These are phyloP conservation scores for Labrus mixtus DNA, from an alignment of 2,113 vertebrate species.

Conservation along the genomic window DNA sequence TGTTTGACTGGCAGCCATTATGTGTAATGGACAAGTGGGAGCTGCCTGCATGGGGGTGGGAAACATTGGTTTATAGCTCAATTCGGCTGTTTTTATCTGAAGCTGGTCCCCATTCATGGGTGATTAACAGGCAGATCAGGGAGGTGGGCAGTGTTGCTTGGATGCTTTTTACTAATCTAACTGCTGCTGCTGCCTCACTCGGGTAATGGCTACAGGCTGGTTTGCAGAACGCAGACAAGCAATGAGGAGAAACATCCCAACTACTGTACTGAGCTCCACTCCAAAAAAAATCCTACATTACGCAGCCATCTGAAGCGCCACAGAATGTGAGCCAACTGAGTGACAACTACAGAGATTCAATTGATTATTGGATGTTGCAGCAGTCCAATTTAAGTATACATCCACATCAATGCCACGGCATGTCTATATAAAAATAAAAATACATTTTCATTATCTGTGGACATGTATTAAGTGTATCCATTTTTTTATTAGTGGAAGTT, in stretches of 20 bases:
- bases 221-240: constrained; percentile 42
- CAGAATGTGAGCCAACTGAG: constrained; percentile 41
- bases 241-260: constrained; percentile 43
- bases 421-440: constrained; percentile 34
- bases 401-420: constrained; percentile 6
- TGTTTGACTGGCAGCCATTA: constrained; percentile 61
- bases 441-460: constrained; percentile 8
- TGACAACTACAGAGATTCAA: constrained; percentile 64
- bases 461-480: too few species aligned
- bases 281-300: constrained; percentile 37
- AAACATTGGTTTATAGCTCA: constrained; percentile 57
- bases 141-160: constrained; percentile 62
- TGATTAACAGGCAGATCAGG: constrained; percentile 69
- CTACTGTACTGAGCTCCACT: constrained; percentile 27
- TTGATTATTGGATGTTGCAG: constrained; percentile 51
- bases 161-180: constrained; percentile 66
- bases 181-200: constrained; percentile 56
- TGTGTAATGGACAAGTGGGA: constrained; percentile 53
- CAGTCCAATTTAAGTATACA: constrained; percentile 35
- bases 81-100: constrained; percentile 62
- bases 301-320: constrained; percentile 32
- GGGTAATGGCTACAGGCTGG: constrained; percentile 55
- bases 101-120: constrained; percentile 65
- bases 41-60: constrained; percentile 45
- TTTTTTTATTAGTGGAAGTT: not conserved